Evolutionary conservation across 1,140 invertebrate species (phyloP), one percentile per base, ranked within the genome.

Genomic region (Drosophila sechellia): DNA sequence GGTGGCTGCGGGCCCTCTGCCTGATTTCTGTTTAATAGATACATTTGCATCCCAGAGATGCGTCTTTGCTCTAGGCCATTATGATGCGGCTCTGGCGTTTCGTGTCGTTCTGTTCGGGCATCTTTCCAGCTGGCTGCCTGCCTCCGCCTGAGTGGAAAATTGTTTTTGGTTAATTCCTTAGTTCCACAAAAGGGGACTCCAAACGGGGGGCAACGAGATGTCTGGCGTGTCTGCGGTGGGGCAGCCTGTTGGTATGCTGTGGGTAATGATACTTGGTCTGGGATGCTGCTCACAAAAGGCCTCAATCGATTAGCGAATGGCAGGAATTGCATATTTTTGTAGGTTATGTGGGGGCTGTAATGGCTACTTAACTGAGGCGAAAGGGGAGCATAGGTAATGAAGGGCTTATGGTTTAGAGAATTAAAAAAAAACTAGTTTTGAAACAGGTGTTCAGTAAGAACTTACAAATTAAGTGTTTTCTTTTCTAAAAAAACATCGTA

Each of bases 1-100:
- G 49, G 27, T 52, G 25, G 59, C 59, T 61, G 59, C 59, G 59
- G 65, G 64, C 64, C 54, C 59, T 79, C 61, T 70, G 76, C 52
- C 75, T 87, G 83, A 86, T 87, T 86, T 86, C 83, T 86, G 83
- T 86, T 86, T 86, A 86, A 86, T 86, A 86, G 83, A 86, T 87
- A 86, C 83, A 86, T 86, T 86, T 86, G 83, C 83, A 86, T 83
- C 83, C 68, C 53, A 59, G 77, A 75, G 80, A 79, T 84, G 76
- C 80, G 80, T 76, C 42, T 75, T 54, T 31, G 72, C 59, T 45
- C 46, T 15, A 11, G 39, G 66, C 54, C 68, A 72, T 66, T 80
- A 50, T 50, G 80, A 69, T 69, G 49, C 31, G 58, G 42, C 13
- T 25, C 20, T 48, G 45, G 42, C 15, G 42, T 17, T 45, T 42